Conservation (phyloP, 2,113 vertebrate species). For the Dissostichus mawsoni region DNA sequence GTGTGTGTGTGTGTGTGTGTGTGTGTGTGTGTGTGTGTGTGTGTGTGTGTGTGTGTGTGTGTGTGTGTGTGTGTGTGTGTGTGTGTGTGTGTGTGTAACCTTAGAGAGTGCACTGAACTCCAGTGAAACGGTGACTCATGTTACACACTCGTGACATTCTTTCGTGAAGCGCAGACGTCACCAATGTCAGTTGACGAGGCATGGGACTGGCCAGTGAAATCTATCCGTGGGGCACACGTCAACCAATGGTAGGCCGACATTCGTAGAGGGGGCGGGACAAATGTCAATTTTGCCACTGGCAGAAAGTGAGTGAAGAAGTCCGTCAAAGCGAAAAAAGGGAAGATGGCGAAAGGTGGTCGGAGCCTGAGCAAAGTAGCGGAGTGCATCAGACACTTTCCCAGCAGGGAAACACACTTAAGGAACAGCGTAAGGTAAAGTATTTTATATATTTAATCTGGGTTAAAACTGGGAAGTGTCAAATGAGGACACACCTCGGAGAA, state of each 20-base stretch:
- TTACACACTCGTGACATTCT: constrained; percentile 77
- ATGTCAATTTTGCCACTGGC: no score
- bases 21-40: no score
- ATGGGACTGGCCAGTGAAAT: constrained; percentile 54
- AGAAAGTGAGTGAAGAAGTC: not conserved
- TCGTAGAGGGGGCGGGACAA: not conserved
- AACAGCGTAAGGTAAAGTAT: constrained; percentile 77
- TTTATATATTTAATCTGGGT: not conserved
- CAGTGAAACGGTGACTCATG: no score
- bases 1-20: no score
- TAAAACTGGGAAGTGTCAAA: not conserved
- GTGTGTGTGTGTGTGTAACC: no score
- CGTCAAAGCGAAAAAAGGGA: constrained; percentile 41
- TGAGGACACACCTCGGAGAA: not conserved
- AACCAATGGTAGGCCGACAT: constrained; percentile 57
- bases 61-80: no score
- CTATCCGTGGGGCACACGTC: accelerated
- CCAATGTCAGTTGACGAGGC: not conserved
- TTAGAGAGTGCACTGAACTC: no score
- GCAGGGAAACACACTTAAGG: constrained; percentile 66
- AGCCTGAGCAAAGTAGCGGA: constrained; percentile 76
- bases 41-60: no score
- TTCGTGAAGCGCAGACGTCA: constrained; percentile 28
- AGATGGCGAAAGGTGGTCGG: constrained; percentile 84
- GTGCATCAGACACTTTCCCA: constrained; percentile 76